Conservation (phyloP, 2,888 invertebrate genomes). For the Dicyrtoma fusca region DNA sequence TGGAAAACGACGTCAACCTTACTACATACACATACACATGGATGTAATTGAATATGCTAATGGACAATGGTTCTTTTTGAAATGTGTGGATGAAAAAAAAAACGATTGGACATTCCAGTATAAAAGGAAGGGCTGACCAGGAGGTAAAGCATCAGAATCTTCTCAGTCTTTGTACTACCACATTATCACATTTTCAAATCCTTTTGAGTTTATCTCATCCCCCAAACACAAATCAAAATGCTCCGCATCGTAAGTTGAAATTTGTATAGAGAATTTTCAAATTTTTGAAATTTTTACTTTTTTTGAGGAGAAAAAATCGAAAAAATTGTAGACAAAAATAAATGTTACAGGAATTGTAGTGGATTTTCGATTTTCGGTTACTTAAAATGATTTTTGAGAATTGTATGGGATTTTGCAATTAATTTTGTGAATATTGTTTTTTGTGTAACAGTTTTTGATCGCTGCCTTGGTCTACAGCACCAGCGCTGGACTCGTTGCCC, state of each 20-base stretch:
- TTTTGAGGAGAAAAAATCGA: not conserved
- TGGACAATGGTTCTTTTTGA: no score
- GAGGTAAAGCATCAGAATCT: not conserved
- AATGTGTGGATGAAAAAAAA: no score
- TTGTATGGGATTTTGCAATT: no score
- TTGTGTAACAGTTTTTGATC: constrained; percentile 44
- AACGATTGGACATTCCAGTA: not conserved
- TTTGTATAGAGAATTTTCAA: not conserved
- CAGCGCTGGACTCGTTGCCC: constrained; percentile 48
- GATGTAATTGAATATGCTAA: no score
- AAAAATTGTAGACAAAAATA: no score
- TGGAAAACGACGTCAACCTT: no score
- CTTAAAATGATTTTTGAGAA: no score
- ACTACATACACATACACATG: no score
- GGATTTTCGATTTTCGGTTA: no score
- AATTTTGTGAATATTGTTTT: no score
- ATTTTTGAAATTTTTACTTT: not conserved
- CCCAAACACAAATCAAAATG: constrained; percentile 19
- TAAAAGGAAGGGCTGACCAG: constrained; percentile 6
- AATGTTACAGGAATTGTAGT: no score
- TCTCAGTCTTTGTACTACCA: constrained; percentile 7
- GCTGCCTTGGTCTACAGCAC: constrained; percentile 45
- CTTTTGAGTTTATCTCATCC: not conserved
- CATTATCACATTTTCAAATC: not conserved
- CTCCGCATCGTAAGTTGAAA: constrained; percentile 13